Conservation (phyloP, 1,140 invertebrate genomes). For the Rhagoletis zephyria region DNA sequence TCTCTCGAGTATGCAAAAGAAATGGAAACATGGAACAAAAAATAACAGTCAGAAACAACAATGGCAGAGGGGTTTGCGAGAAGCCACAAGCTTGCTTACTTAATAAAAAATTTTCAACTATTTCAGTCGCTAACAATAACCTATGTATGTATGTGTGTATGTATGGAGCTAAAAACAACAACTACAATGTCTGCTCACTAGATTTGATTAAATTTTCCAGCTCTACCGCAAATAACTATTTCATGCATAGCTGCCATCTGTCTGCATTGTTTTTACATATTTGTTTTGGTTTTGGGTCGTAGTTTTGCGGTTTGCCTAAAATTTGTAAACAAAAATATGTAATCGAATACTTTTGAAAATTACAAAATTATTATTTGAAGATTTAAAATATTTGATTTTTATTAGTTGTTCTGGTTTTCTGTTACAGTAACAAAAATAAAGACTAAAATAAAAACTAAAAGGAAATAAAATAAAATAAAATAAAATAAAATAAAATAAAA, state of each 20-base stretch:
- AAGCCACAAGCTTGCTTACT: not conserved
- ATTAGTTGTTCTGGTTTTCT: not conserved
- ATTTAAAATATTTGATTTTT: not conserved
- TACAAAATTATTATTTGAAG: not conserved
- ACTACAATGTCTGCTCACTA: not conserved
- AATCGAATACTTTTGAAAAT: not conserved
- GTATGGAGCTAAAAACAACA: not conserved
- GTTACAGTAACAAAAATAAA: no score
- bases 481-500: no score
- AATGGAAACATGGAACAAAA: not conserved
- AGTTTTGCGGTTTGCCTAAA: not conserved
- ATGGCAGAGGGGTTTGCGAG: not conserved
- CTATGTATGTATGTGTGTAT: no score
- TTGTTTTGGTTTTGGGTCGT: not conserved
- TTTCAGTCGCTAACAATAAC: not conserved
- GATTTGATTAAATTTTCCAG: conserved; percentile 33
- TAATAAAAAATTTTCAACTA: not conserved
- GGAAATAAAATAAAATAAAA: no score
- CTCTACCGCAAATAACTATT: conserved; percentile 9
- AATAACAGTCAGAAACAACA: not conserved
- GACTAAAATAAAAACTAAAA: no score
- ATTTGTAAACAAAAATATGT: not conserved
- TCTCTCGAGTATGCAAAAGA: not conserved
- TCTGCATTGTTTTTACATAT: not conserved
- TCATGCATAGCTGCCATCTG: not conserved